These are phyloP conservation scores for Saimiri boliviensis DNA, from an alignment of 2,113 vertebrate species.

Conservation along the genomic window DNA sequence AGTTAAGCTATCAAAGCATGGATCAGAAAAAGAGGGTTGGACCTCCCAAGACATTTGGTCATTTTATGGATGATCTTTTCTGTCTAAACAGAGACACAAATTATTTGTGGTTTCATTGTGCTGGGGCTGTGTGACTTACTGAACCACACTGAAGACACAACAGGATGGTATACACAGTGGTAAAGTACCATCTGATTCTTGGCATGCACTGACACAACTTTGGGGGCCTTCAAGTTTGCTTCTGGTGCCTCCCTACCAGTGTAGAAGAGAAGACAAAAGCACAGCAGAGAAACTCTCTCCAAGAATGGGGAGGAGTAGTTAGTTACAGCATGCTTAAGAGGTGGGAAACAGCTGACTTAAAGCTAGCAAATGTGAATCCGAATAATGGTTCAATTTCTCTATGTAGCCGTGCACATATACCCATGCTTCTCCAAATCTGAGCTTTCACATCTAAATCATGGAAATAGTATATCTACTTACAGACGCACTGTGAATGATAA, in stretches of 20 bases:
- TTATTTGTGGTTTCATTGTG: background rate
- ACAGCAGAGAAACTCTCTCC: background rate
- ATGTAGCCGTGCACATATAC: fast-evolving
- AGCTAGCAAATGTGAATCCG: no score
- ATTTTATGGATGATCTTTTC: background rate
- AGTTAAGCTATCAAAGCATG: background rate
- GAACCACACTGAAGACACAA: no score
- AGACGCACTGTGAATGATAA: background rate
- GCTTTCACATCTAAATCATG: background rate
- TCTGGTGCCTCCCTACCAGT: background rate
- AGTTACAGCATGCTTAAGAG: background rate
- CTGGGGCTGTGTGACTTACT: background rate
- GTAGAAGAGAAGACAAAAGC: background rate
- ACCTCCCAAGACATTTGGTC: background rate
- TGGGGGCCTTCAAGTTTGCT: background rate
- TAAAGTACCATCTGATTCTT: background rate
- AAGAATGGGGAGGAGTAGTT: background rate
- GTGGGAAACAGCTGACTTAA: no score
- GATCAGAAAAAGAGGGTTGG: background rate
- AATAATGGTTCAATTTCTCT: fast-evolving
- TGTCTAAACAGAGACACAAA: background rate
- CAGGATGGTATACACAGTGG: no score
- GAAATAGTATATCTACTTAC: background rate
- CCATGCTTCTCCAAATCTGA: background rate
- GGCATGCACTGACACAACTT: no score